Conservation (phyloP, 2,113 vertebrate species). For the Raja brachyura region DNA sequence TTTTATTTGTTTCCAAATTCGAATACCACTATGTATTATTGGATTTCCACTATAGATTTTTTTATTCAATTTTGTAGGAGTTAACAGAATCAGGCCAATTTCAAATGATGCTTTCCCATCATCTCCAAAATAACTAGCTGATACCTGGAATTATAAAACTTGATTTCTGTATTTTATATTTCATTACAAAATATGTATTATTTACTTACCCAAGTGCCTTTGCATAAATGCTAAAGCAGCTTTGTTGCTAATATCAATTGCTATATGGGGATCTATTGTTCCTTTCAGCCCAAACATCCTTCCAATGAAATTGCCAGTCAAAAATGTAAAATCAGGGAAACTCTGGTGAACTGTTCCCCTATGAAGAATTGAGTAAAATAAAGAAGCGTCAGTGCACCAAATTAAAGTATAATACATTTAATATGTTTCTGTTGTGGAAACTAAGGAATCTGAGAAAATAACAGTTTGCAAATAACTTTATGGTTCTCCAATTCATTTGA, state of each 20-base stretch:
- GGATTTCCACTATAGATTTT: too few species aligned
- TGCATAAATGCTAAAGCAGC: constrained; percentile 92
- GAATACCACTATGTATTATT: too few species aligned
- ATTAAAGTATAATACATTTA: neutral
- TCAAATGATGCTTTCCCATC: too few species aligned
- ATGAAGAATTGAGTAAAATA: constrained; percentile 26
- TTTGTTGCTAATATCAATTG: constrained; percentile 75
- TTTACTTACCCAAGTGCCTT: constrained; percentile 74
- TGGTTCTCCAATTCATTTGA: neutral
- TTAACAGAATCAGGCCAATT: too few species aligned
- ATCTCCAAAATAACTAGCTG: neutral
- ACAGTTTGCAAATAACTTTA: neutral
- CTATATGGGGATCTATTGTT: constrained; percentile 73
- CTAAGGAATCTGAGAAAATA: neutral
- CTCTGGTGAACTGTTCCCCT: constrained; percentile 92
- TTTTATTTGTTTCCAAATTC: too few species aligned
- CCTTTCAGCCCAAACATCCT: constrained; percentile 75
- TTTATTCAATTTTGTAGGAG: too few species aligned
- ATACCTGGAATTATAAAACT: neutral
- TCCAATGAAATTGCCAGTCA: constrained; percentile 68
- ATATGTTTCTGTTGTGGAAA: neutral
- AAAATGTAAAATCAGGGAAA: constrained; percentile 90
- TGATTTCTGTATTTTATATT: neutral
- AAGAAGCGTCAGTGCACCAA: constrained; percentile 33
- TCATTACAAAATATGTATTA: neutral